Percentiles rank a stretch among this genome's conserved stretches.
phyloP scores from a whole-genome alignment of 1,140 invertebrate genomes.

The Lepidurus apus region DNA sequence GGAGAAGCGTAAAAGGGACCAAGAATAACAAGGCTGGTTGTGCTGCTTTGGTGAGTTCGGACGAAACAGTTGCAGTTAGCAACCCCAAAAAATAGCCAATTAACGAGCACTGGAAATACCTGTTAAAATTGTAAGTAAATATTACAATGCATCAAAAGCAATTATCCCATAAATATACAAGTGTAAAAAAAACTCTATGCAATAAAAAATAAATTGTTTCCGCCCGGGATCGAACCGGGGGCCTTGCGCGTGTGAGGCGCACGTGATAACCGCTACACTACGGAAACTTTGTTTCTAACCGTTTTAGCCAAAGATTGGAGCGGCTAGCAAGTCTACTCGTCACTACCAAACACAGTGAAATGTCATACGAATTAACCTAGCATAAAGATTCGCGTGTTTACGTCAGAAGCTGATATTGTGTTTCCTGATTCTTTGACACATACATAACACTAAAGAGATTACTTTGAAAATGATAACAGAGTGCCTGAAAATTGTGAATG shows the following conservation, averaged over 20 bases:
- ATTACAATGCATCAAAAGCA: not conserved
- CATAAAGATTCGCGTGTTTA: no score
- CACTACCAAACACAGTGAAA: no score
- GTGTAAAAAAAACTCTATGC: not conserved
- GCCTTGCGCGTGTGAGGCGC: constrained; percentile 58
- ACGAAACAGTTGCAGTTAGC: constrained; percentile 92
- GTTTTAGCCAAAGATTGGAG: no score
- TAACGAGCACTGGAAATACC: constrained; percentile 95
- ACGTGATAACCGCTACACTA: constrained; percentile 42
- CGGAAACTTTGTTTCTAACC: constrained; percentile 24
- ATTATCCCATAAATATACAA: not conserved
- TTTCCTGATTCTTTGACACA: no score
- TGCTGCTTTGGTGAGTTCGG: constrained; percentile 94
- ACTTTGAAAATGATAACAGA: no score
- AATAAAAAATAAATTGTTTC: constrained; percentile 46
- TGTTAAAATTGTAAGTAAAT: constrained; percentile 37
- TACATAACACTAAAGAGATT: no score
- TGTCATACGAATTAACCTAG: no score
- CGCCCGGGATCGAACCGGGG: constrained; percentile 58
- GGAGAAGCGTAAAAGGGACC: constrained; percentile 93
- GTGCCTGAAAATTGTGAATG: no score
- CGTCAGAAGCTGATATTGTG: no score
- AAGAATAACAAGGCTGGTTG: constrained; percentile 94
- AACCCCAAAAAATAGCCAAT: constrained; percentile 95
- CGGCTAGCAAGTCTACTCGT: no score